phyloP scores from a whole-genome alignment of 2,113 vertebrate genomes.

The Vulpes lagopus region DNA sequence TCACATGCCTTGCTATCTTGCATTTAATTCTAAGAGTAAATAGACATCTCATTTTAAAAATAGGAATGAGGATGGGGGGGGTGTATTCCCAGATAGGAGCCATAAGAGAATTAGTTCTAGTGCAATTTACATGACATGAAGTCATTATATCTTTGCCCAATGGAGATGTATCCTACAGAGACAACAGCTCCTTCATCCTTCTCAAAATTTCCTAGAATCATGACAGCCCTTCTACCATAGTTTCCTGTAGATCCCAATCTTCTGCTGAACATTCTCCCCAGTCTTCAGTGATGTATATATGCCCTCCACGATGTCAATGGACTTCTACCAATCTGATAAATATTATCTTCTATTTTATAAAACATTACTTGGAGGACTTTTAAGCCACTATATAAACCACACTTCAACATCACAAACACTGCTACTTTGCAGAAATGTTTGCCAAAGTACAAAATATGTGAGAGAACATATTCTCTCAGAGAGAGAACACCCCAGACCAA shows the following conservation, averaged over 20 bases:
- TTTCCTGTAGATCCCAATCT: neutral
- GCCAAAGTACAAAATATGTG: neutral
- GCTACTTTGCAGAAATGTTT: neutral
- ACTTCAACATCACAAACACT: conserved; percentile 39
- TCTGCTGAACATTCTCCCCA: neutral
- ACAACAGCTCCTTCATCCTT: neutral
- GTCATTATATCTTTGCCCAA: neutral
- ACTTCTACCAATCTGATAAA: neutral
- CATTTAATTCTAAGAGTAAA: neutral
- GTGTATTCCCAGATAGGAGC: neutral
- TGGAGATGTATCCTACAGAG: neutral
- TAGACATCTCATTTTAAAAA: neutral
- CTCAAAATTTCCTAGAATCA: conserved; percentile 28
- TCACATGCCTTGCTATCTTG: neutral
- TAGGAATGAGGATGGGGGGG: neutral
- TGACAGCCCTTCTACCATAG: neutral
- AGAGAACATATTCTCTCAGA: neutral
- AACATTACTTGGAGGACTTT: neutral
- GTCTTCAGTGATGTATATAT: neutral
- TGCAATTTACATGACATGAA: neutral
- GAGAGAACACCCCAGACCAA: neutral
- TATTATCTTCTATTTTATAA: neutral
- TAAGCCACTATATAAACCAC: neutral
- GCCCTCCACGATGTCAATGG: neutral
- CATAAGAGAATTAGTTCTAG: neutral